Evolutionary conservation across 2,888 invertebrate genomes (phyloP), one percentile per base, ranked within the genome.

Genomic region (Platypus cylindrus): DNA sequence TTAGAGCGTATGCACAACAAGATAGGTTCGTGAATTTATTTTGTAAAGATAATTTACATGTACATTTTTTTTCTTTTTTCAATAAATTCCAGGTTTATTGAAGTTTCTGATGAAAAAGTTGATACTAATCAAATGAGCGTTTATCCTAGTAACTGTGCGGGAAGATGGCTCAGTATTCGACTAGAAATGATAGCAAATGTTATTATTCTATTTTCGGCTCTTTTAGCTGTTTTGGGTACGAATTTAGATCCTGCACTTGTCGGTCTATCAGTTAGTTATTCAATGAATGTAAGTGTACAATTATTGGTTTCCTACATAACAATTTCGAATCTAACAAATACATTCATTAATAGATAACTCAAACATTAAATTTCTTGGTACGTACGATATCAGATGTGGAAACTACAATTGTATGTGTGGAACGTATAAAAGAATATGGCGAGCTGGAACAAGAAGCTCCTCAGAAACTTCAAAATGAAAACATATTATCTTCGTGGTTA

Each of bases 131-230:
- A 91, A 65, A 70, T 81, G 26, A 86, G 86, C 60, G 87, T 87
- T 62, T 93, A 81, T 65, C 91, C 93, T 1, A 85, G 82, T 55
- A 78, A 90, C 46, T 81, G 90, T 50, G 81, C 91, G 5, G 91
- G 93, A 66, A 78, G 91, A 53, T 97, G 97, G 97, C 66, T 97
- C 47, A 89, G 93, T 1, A 73, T 97, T 20, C 73, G 95, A 15
- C 66, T 97, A 39, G 95, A 97, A 66, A 86, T 90, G 76, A 82
- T 97, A 38, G 95, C 95, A 45, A 95, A 94, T 65, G 66, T 85
- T 41, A 87, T 97, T 46, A 91, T 95, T 44, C 78, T 97, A 56
- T 94, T 91, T 59, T 78, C 97, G 3, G 82, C 93, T 0, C 58
- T 97, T 36, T 93, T 95, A 62, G 86, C 90, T 26, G 91, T 95